Conservation (phyloP, 2,888 invertebrate genomes). For the Uropetala carovei region DNA sequence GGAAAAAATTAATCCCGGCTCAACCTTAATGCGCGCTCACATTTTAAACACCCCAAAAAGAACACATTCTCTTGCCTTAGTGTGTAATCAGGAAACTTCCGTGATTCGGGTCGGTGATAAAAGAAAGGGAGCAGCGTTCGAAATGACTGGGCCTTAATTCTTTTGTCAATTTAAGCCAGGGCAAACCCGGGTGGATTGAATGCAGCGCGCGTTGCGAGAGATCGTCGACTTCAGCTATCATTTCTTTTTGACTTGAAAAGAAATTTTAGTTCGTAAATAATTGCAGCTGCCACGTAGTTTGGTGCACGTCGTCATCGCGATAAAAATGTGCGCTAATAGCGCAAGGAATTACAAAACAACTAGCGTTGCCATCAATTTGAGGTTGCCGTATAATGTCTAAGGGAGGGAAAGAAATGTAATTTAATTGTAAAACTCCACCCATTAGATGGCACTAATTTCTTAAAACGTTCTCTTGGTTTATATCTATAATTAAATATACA, state of each 20-base stretch:
- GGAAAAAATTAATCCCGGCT: constrained; percentile 4
- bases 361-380: neutral
- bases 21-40: neutral
- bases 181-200: neutral
- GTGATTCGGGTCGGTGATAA: neutral
- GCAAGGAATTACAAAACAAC: neutral
- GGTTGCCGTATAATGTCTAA: neutral
- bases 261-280: neutral
- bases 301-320: neutral
- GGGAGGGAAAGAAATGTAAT: neutral
- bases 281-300: neutral
- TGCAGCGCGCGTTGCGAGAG: neutral
- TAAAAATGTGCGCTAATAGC: neutral
- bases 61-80: neutral
- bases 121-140: neutral
- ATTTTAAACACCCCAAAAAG: neutral
- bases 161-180: constrained; percentile 6
- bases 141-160: neutral
- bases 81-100: constrained; percentile 6
- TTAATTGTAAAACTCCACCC: neutral
- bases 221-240: neutral
- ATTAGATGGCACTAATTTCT: neutral
- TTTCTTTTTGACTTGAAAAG: neutral
- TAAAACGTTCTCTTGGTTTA: neutral
- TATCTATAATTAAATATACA: neutral